A percentile compares a stretch with the other conserved stretches of the same genome.
phyloP scores from a whole-genome alignment of 2,113 vertebrate genomes.

The Quiscalus mexicanus region DNA sequence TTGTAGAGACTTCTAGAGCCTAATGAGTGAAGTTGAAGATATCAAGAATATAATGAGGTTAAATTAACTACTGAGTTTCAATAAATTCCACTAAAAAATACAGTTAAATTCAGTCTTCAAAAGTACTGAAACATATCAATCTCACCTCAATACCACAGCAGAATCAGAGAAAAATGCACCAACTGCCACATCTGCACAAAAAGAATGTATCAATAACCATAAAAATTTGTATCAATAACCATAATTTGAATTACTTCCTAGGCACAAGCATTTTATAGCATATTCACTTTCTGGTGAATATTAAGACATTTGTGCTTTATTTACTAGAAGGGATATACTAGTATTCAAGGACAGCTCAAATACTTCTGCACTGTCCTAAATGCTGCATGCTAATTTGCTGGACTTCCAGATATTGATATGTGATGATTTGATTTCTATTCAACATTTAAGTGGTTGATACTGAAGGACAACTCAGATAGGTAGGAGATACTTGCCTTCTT shows the following conservation, averaged over 20 bases:
- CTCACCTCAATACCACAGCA: constrained; percentile 90
- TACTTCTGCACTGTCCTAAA: not conserved
- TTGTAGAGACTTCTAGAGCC: not conserved
- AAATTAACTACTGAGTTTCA: not conserved
- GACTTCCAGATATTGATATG: not conserved
- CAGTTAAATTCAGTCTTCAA: constrained; percentile 10
- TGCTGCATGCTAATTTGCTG: not conserved
- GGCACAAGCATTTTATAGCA: not conserved
- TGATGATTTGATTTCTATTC: not conserved
- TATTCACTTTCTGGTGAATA: constrained; percentile 28
- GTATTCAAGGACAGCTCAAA: not conserved
- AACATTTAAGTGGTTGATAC: not conserved
- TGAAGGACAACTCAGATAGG: not conserved
- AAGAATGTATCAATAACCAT: constrained; percentile 13
- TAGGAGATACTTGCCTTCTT: not conserved
- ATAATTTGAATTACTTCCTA: constrained; percentile 51
- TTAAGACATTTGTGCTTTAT: constrained; percentile 36
- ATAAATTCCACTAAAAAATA: constrained; percentile 4
- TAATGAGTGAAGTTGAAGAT: not conserved
- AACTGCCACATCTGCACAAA: constrained; percentile 87
- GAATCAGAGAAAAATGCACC: constrained; percentile 92
- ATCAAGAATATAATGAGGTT: not conserved
- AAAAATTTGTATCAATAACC: constrained; percentile 28
- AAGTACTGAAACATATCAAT: not conserved
- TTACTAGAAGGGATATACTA: not conserved